Evolutionary conservation across 64 coral and sea anemone species (phyloP).

Genomic region (Pocillopora damicornis): DNA sequence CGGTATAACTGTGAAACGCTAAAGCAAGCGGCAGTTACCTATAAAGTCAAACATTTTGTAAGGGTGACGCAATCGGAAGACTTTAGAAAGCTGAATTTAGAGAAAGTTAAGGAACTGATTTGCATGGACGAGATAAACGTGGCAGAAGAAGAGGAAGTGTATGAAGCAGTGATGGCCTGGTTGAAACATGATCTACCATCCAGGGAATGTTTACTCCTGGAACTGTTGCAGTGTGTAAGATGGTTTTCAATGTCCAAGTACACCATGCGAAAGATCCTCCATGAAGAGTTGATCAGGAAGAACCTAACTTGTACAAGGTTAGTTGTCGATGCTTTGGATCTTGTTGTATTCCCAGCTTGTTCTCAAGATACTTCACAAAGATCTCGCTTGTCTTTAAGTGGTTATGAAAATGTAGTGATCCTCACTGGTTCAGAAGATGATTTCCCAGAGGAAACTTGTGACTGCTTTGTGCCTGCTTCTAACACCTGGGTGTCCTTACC

Average conservation of each 20-base stretch:
- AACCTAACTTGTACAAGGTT: constrained; percentile 11
- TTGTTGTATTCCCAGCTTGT: background rate
- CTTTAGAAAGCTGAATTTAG: constrained; percentile 22
- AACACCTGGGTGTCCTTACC: too few relatives aligned
- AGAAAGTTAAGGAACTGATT: constrained; percentile 13
- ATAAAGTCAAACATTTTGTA: constrained; percentile 16
- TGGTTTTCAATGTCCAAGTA: constrained; percentile 60
- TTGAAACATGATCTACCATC: constrained; percentile 41
- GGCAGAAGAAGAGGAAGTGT: constrained; percentile 44
- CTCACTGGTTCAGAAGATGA: too few relatives aligned
- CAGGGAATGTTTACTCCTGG: constrained; percentile 10
- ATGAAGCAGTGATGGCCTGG: constrained; percentile 34
- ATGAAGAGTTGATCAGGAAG: constrained; percentile 13
- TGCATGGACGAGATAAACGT: constrained; percentile 39
- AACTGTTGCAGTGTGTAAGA: constrained; percentile 25
- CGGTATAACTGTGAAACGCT: constrained; percentile 23
- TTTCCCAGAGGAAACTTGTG: too few relatives aligned
- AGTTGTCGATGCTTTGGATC: constrained; percentile 6
- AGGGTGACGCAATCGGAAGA: constrained; percentile 8
- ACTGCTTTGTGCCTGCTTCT: too few relatives aligned
- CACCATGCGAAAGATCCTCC: constrained; percentile 9
- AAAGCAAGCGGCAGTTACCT: background rate
- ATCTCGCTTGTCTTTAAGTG: too few relatives aligned
- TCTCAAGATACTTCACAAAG: too few relatives aligned
- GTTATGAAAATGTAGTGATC: too few relatives aligned